Conservation (phyloP, 53 echinoderm and acorn worm species). For the Echinarachnius parma region DNA sequence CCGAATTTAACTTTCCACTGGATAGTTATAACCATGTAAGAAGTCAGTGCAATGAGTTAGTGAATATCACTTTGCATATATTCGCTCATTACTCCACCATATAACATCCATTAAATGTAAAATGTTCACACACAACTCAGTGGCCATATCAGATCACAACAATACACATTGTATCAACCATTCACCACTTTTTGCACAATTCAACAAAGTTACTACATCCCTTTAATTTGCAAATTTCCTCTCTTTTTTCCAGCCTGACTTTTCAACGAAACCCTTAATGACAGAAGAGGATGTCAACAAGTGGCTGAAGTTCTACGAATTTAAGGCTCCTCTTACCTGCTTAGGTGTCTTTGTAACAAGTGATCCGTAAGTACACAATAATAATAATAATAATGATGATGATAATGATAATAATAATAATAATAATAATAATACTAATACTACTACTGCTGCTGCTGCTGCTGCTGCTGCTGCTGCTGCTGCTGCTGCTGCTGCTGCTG, state of each 20-base stretch:
- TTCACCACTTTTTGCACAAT: too few species aligned
- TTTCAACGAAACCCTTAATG: slow-evolving; percentile 66
- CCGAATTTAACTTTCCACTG: too few species aligned
- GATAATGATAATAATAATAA: not conserved
- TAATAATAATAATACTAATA: not conserved
- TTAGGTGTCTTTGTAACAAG: slow-evolving; percentile 69
- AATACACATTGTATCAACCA: too few species aligned
- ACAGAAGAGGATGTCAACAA: slow-evolving; percentile 62
- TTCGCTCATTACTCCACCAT: too few species aligned
- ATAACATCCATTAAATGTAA: too few species aligned
- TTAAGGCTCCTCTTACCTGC: slow-evolving; percentile 69
- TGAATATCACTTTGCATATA: too few species aligned
- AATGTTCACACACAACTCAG: too few species aligned
- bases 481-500: not conserved
- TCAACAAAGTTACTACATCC: not conserved
- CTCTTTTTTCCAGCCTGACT: slow-evolving; percentile 61
- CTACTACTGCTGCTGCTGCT: not conserved
- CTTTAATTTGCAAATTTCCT: not conserved
- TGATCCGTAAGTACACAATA: slow-evolving; percentile 77
- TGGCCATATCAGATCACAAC: too few species aligned
- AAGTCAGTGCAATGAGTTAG: too few species aligned
- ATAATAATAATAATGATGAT: not conserved
- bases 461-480: not conserved
- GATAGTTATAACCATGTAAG: too few species aligned
- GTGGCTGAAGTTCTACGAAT: slow-evolving; percentile 85